Evolutionary conservation across 2,113 vertebrate species (phyloP), one percentile per base, ranked within the genome.

Genomic region (Laterallus jamaicensis): DNA sequence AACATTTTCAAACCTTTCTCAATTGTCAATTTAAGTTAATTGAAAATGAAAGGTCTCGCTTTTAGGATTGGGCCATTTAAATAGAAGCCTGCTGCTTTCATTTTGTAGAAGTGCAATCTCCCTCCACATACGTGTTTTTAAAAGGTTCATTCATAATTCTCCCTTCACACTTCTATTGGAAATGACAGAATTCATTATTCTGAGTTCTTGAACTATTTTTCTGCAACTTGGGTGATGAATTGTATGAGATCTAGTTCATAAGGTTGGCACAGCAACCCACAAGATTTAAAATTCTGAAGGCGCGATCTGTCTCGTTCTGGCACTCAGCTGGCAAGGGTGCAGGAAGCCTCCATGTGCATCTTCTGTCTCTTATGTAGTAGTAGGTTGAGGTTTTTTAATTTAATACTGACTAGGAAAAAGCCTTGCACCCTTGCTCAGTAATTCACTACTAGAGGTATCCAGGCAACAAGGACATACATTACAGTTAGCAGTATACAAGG

Each of bases 61-160:
- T 97, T 96, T 92, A 95, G 97, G 96, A 96, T 96, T 96, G 96
- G 95, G 91, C 92, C 97, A 94, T 97, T 97, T 97, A 97, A 97
- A 96, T 96, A 88, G 93, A 95, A 96, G 93, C 96, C 93, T 96
- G 93, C 96, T 97, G 97, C 93, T 97, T 96, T 97, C 97, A 97
- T 97, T 97, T 97, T 84, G 94, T 97, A 94, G 97, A 96, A 97
- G 95, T 96, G 97, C 97, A 97, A 96, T 97, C 97, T 97, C 92
- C 96, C 92, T 93, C 93, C 97, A 96, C 96, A 93, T 95, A 95
- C 85, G 75, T 96, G 95, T 97, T 97, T 96, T 97, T 97, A 97
- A 97, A 97, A 97, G 97, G 97, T 97, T 97, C 97, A 97, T 97
- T 97, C 97, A 97, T 97, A 97, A 97, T 97, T 97, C 97, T 97